Conservation (phyloP, 2,113 vertebrate genomes). For the Myrmecophaga tridactyla region DNA sequence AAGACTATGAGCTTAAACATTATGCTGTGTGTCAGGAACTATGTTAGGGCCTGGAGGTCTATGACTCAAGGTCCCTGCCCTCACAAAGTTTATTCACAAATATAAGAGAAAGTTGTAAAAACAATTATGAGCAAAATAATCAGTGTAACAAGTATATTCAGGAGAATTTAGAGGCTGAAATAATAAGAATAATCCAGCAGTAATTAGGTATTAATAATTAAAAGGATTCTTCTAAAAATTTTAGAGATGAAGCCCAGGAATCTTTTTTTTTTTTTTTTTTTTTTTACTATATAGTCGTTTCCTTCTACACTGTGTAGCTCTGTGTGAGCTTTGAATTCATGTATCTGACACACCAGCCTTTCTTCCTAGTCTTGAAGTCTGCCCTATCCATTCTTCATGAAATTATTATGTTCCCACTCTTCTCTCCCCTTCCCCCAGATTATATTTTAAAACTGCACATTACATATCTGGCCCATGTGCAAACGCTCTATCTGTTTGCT, state of each 20-base stretch:
- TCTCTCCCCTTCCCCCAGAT: conserved; percentile 19
- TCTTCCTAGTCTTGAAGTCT: conserved; percentile 43
- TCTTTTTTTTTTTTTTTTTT: background rate
- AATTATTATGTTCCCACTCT: conserved; percentile 51
- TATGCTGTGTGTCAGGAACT: background rate
- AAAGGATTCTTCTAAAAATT: conserved; percentile 33
- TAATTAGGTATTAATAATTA: conserved; percentile 3
- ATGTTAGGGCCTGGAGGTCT: background rate
- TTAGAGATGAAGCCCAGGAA: background rate
- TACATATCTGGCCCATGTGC: conserved; percentile 57
- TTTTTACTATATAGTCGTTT: background rate
- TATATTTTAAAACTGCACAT: conserved; percentile 57
- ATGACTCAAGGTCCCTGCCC: background rate
- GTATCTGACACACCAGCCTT: background rate
- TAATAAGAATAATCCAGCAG: background rate
- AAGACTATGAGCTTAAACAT: background rate
- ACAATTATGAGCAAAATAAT: conserved; percentile 43
- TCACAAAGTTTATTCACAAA: background rate
- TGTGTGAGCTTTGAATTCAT: background rate
- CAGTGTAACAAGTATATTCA: background rate
- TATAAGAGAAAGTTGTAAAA: conserved; percentile 24
- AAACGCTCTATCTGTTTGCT: conserved; percentile 53
- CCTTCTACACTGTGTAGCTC: background rate
- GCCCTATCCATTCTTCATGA: conserved; percentile 31
- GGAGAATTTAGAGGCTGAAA: background rate